A percentile compares a stretch with the other conserved stretches of the same genome.
Evolutionary conservation across 2,113 vertebrate genomes (phyloP).

Genomic region (Athene cunicularia): DNA sequence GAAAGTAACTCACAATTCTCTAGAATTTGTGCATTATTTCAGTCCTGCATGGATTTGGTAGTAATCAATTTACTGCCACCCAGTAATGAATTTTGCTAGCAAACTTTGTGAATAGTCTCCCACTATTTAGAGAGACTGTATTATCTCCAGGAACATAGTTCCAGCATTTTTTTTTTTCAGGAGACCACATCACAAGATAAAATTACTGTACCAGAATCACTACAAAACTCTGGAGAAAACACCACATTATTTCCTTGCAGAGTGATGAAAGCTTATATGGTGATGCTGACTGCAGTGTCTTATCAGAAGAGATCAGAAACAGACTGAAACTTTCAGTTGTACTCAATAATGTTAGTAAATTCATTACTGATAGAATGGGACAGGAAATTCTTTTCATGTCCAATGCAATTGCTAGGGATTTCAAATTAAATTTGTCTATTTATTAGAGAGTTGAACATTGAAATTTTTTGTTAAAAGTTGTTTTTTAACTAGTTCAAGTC

Average conservation of each 20-base stretch:
- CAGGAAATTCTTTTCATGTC: not conserved
- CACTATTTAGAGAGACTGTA: not conserved
- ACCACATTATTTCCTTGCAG: not conserved
- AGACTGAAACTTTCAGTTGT: not conserved
- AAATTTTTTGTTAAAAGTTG: not conserved
- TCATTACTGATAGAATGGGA: not conserved
- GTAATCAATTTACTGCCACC: not conserved
- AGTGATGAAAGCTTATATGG: not conserved
- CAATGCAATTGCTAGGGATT: not conserved
- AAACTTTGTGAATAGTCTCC: not conserved
- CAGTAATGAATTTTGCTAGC: not conserved
- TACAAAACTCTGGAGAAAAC: not conserved
- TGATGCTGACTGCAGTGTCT: not conserved
- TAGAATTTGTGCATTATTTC: not conserved
- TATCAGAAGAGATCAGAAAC: not conserved
- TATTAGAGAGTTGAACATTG: not conserved
- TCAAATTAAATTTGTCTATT: not conserved
- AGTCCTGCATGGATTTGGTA: not conserved
- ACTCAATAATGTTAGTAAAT: not conserved
- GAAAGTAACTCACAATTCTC: not conserved
- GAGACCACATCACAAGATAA: not conserved
- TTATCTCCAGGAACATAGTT: not conserved
- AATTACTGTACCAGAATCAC: not conserved
- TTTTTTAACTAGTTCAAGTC: not conserved
- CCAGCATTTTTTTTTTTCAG: not conserved